A percentile compares a stretch with the other conserved stretches of the same genome.
Evolutionary conservation across 2,888 invertebrate species (phyloP).

Genomic region (Neuroscelio doddi): DNA sequence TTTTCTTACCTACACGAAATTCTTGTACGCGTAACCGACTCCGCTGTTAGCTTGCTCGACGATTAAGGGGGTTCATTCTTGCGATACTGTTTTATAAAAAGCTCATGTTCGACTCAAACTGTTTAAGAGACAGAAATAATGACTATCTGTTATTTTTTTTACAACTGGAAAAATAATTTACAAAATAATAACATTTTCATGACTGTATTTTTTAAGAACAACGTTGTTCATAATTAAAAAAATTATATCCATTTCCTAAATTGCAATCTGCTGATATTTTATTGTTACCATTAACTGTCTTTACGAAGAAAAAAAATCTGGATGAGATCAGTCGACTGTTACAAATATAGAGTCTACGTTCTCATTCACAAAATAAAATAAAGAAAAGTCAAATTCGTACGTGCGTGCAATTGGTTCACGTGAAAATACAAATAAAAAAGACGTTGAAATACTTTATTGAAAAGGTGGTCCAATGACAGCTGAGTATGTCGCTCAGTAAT

Average conservation of each 20-base stretch:
- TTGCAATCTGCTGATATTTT: too few relatives aligned
- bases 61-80: too few relatives aligned
- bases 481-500: constrained; percentile 5
- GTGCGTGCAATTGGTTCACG: constrained; percentile 50
- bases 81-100: too few relatives aligned
- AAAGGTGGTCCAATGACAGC: constrained; percentile 15
- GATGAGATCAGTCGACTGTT: constrained; percentile 36
- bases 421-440: constrained; percentile 32
- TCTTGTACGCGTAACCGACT: constrained; percentile 55
- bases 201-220: too few relatives aligned
- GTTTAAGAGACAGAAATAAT: too few relatives aligned
- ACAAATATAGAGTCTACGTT: constrained; percentile 34
- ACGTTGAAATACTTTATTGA: constrained; percentile 11
- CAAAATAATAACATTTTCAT: too few relatives aligned
- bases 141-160: too few relatives aligned
- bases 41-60: too few relatives aligned
- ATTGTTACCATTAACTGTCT: constrained; percentile 30
- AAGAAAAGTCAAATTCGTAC: constrained; percentile 54
- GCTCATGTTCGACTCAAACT: too few relatives aligned
- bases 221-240: too few relatives aligned
- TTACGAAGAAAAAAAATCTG: constrained; percentile 26
- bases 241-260: too few relatives aligned
- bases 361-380: constrained; percentile 43
- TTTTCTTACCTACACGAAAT: constrained; percentile 52
- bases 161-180: too few relatives aligned